These are phyloP conservation scores for Scolopax mira DNA, from an alignment of 2,113 vertebrate species.

Conservation along the genomic window DNA sequence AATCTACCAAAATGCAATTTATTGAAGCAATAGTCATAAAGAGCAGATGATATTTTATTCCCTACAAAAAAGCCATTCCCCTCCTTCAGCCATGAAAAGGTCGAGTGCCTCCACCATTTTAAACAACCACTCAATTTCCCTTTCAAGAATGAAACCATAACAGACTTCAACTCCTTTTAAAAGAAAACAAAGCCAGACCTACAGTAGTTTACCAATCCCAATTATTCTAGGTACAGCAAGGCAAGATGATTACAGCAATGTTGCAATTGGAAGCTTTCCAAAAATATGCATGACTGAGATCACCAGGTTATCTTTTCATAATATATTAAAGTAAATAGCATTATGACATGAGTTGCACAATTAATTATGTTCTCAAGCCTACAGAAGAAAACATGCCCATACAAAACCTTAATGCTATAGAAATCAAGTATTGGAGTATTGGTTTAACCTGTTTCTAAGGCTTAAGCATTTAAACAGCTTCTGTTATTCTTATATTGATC, in stretches of 20 bases:
- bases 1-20: background rate
- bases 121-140: background rate
- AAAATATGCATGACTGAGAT: background rate
- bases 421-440: background rate
- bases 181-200: background rate
- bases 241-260: background rate
- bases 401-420: background rate
- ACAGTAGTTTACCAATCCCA: background rate
- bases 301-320: background rate
- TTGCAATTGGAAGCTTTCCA: constrained; percentile 30
- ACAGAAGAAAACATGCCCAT: background rate
- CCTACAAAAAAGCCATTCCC: background rate
- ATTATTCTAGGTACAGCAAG: background rate
- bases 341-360: background rate
- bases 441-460: background rate
- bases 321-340: background rate
- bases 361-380: background rate
- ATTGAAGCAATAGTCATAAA: background rate
- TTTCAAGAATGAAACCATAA: background rate
- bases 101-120: background rate
- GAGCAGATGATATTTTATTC: background rate
- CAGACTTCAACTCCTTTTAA: constrained; percentile 1
- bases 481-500: background rate
- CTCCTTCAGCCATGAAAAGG: background rate
- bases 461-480: background rate